Base-by-base conservation (phyloP, 2,888 invertebrate genomes). In the Sminthurides aquaticus region DNA sequence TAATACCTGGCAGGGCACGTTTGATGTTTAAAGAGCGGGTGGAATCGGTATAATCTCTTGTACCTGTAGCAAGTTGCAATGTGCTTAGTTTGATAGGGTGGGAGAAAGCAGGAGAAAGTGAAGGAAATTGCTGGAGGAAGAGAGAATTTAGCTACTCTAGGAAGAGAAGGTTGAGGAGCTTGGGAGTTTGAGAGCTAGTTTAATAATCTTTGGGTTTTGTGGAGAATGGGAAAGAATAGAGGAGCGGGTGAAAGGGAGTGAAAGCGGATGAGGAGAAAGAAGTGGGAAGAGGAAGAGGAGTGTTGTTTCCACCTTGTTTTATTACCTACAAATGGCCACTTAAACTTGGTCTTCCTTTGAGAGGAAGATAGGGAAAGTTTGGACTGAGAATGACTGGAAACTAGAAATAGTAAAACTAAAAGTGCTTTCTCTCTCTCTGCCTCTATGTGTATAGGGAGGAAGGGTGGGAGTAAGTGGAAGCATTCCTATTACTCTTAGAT, bases 261-360 rank as follows among this genome's bases (percentile, higher is more conserved):
- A n/a, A n/a, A n/a, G 8, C 43, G 43, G 43, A 11, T 34, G 43
- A 15, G 15, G 15, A 34, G 5, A 11, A 15, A 34, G 43, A 15
- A 34, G 15, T 11, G 43, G 43, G 43, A 11, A 15, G 43, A 34
- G 43, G 43, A 34, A 34, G 43, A 34, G 15, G 43, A 5, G 8
- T 52, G 15, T 18, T 52, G 52, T 22, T 34, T n/a, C 43, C 22
- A 25, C 25, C 52, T 66, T 66, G 62, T 66, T 66, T 66, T 66
- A 62, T 66, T 66, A 57, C 56, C 66, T 58, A 62, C 62, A 66
- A 66, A 66, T 62, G 61, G 66, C 57, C 54, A 62, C 62, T 66
- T 61, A 24, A 15, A 49, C 49, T 22, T 52, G 52, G 26, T 27
- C 25, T 20, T 52, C 29, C 20, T n/a, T 26, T 27, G 57, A 57